A percentile compares a stretch with the other conserved stretches of the same genome.
These are phyloP conservation scores for Lobophora halterata DNA, from an alignment of 2,888 invertebrate genomes.

Conservation along the genomic window DNA sequence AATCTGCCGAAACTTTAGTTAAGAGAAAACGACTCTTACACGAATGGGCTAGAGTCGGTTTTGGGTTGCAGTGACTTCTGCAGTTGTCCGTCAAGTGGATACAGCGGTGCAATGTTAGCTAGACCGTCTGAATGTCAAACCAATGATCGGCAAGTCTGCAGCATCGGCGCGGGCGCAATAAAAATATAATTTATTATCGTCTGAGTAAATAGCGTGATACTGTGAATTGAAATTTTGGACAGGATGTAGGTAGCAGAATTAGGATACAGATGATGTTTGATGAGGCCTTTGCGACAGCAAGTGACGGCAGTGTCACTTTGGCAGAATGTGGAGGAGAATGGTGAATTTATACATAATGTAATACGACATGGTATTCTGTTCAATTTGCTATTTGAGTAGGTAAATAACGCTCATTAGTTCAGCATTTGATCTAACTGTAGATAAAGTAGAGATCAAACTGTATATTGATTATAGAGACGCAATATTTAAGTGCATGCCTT, in stretches of 20 bases:
- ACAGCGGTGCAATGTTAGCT: constrained; percentile 69
- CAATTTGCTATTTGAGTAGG: no score
- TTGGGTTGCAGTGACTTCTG: constrained; percentile 35
- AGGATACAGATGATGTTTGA: constrained; percentile 4
- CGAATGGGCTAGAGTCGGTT: constrained; percentile 33
- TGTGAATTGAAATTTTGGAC: constrained; percentile 40
- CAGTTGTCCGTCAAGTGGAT: constrained; percentile 47
- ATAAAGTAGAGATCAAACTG: no score
- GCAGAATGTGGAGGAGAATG: no score
- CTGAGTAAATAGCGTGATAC: constrained; percentile 71
- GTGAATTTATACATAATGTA: no score
- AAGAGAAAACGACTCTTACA: constrained; percentile 36
- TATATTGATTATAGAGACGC: no score
- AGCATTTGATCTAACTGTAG: no score
- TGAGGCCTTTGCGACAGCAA: constrained; percentile 3
- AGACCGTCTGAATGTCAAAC: constrained; percentile 80
- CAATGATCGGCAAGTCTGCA: constrained; percentile 63
- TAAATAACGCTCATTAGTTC: no score
- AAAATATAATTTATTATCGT: constrained; percentile 77
- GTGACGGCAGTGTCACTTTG: constrained; percentile 9
- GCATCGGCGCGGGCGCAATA: constrained; percentile 69
- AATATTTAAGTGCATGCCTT: no score
- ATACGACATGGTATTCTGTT: no score
- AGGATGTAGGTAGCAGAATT: constrained; percentile 20
- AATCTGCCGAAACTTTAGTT: constrained; percentile 39